Conservation (phyloP, 1,140 invertebrate genomes). For the Calliopsis andreniformis region DNA sequence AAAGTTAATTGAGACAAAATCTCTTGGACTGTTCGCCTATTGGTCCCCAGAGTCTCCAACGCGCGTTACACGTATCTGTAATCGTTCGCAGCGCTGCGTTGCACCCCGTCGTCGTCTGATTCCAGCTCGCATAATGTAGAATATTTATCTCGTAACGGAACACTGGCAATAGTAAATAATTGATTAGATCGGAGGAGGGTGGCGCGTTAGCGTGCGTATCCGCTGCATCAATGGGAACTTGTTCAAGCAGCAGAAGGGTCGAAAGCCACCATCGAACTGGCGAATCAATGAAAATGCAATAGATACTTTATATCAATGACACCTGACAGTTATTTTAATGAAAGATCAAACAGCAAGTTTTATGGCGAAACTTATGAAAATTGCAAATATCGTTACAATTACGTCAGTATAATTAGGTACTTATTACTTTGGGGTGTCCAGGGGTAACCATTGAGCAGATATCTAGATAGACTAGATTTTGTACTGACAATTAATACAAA, state of each 20-base stretch:
- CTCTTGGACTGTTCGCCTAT: slow-evolving; percentile 21
- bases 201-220: slow-evolving; percentile 3
- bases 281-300: slow-evolving; percentile 18
- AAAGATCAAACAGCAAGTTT: background rate
- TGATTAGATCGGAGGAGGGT: slow-evolving; percentile 50
- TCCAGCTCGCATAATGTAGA: slow-evolving; percentile 45
- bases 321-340: background rate
- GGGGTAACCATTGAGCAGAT: no score
- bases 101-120: slow-evolving; percentile 25
- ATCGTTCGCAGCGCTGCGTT: background rate
- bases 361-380: background rate
- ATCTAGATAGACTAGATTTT: no score
- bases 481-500: no score
- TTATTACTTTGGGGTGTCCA: no score
- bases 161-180: slow-evolving; percentile 54
- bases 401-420: no score
- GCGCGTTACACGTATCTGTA: slow-evolving; percentile 1
- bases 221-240: slow-evolving; percentile 28
- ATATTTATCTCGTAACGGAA: slow-evolving; percentile 58
- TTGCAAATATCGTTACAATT: no score
- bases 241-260: slow-evolving; percentile 23
- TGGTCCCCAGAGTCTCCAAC: slow-evolving; percentile 38
- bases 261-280: slow-evolving; percentile 22
- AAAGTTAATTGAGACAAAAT: slow-evolving; percentile 33
- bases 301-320: background rate